Percentiles rank a stretch among this genome's conserved stretches.
These are phyloP conservation scores for Nerophis lumbriciformis DNA, from an alignment of 2,113 vertebrate species.

Conservation along the genomic window DNA sequence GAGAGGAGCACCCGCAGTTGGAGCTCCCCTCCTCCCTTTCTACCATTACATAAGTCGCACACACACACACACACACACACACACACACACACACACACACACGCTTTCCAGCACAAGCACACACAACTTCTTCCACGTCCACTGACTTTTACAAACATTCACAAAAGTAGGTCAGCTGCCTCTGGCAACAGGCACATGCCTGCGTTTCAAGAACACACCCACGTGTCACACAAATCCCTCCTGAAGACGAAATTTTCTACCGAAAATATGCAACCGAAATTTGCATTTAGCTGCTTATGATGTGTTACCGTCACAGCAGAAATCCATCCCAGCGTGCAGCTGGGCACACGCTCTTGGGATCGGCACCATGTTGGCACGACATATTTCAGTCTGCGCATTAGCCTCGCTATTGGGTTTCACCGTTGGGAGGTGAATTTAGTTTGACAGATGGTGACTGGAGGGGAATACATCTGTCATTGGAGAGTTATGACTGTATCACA, in stretches of 20 bases:
- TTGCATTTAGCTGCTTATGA: constrained; percentile 18
- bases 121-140: constrained; percentile 35
- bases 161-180: constrained; percentile 54
- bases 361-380: background rate
- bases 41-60: constrained; percentile 50
- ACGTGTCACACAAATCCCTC: constrained; percentile 30
- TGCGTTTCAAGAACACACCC: constrained; percentile 42
- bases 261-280: constrained; percentile 39
- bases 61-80: constrained; percentile 10
- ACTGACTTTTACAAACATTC: constrained; percentile 42
- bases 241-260: constrained; percentile 26
- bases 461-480: background rate
- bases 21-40: background rate
- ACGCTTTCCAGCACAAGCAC: constrained; percentile 39
- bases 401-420: constrained; percentile 10
- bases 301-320: constrained; percentile 6
- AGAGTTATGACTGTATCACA: constrained; percentile 1
- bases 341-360: background rate
- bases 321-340: background rate
- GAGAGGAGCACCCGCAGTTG: constrained; percentile 4
- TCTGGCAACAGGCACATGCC: constrained; percentile 44
- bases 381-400: constrained; percentile 8
- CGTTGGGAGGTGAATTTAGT: constrained; percentile 1
- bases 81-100: constrained; percentile 15
- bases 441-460: constrained; percentile 4